These are phyloP conservation scores for Staurois parvus DNA, from an alignment of 2,797 vertebrate genomes.

Conservation along the genomic window DNA sequence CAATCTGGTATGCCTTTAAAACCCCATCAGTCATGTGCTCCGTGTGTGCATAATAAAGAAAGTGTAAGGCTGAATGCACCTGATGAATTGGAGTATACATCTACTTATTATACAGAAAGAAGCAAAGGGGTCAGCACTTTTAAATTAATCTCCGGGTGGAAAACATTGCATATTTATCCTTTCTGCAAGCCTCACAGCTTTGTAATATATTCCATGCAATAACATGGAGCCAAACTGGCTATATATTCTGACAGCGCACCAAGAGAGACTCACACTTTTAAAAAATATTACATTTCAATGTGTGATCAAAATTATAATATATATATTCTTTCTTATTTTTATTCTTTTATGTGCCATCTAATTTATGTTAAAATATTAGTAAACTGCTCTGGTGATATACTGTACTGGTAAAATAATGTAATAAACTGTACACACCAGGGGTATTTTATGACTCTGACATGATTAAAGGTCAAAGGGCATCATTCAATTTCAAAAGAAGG, in stretches of 20 bases:
- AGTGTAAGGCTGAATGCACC: slow-evolving; percentile 58
- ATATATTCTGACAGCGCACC: not conserved
- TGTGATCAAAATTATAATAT: not conserved
- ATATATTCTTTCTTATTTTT: not conserved
- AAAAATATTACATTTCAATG: not conserved
- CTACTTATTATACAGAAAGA: slow-evolving; percentile 58
- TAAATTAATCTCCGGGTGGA: slow-evolving; percentile 60
- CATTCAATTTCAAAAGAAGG: not conserved
- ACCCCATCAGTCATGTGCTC: slow-evolving; percentile 53
- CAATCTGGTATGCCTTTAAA: slow-evolving; percentile 40
- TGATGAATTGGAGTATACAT: slow-evolving; percentile 57
- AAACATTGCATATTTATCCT: slow-evolving; percentile 60
- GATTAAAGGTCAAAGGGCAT: not conserved
- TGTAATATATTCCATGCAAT: slow-evolving; percentile 57
- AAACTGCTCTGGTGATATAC: too few relatives aligned
- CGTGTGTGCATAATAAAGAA: slow-evolving; percentile 55
- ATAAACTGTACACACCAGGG: too few relatives aligned
- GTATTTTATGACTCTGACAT: not conserved
- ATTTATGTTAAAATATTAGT: too few relatives aligned
- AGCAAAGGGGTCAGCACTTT: slow-evolving; percentile 59
- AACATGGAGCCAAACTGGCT: slow-evolving; percentile 31
- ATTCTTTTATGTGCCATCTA: too few relatives aligned
- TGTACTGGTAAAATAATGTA: too few relatives aligned
- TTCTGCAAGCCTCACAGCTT: slow-evolving; percentile 41
- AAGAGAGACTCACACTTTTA: not conserved